Base-by-base conservation (phyloP, 2,113 vertebrate genomes). In the Oriolus oriolus region DNA sequence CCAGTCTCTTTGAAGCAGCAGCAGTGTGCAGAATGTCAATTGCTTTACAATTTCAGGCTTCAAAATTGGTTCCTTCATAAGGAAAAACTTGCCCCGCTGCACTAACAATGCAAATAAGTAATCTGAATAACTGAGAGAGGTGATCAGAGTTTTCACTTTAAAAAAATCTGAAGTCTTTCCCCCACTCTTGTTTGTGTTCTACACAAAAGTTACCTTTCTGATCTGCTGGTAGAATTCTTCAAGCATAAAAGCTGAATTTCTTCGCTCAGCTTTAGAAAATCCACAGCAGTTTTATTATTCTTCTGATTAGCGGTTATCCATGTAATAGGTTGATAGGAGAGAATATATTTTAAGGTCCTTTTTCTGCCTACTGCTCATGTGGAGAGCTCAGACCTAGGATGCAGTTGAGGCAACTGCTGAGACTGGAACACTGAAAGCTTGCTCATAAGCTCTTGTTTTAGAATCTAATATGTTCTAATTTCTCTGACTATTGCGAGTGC, bases 21-120 rank as follows among this genome's bases (percentile, higher is more conserved):
- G 30, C 39, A 65, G 13, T 23, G 63, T 44, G 61, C 21, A 57
- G 71, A 93, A 87, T 60, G 52, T 81, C 56, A 86, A 17, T 93
- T 78, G 77, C 52, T 95, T 90, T 68, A 60, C 64, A 89, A 39
- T 94, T 96, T 89, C 80, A 84, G 83, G 79, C 83, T 95, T 94
- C 31, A 49, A 2, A 2, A 68, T 35, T 78, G 39, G 22, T 87
- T 92, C 21, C 56, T 79, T 90, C 11, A 2, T 87, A 75, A 84
- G 41, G 41, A 75, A 88, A 90, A 90, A 15, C 49, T 91, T 71
- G n/a, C n/a, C 39, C 20, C 64, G 22, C 42, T 94, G 28, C 64
- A 49, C 56, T 84, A 64, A 22, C 57, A 52, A 30, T 70, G 31
- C 37, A 87, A 70, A 47, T 65, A 69, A 66, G 45, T 54, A 77